Percentiles rank a stretch among this genome's conserved stretches.
Evolutionary conservation across 2,888 invertebrate genomes (phyloP).

Genomic region (Epirrhoe tristata): DNA sequence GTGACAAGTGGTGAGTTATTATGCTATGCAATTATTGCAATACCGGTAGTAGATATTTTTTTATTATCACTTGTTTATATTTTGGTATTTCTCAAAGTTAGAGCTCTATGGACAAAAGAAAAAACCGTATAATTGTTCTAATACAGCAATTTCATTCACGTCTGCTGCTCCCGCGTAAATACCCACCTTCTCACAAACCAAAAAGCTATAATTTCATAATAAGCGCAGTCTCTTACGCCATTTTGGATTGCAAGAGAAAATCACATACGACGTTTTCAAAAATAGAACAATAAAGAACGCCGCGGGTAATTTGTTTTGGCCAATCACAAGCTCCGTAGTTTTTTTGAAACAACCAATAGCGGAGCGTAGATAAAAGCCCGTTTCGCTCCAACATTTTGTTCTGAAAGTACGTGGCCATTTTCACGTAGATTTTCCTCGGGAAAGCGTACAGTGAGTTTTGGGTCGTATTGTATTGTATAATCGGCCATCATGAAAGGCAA

Average conservation of each 20-base stretch:
- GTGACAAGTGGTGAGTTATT: no score
- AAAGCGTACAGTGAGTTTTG: conserved; percentile 71
- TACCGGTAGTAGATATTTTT: no score
- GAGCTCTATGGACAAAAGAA: conserved; percentile 52
- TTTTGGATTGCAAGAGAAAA: conserved; percentile 45
- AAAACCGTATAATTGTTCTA: conserved; percentile 70
- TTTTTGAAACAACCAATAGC: conserved; percentile 83
- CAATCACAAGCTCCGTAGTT: conserved; percentile 81
- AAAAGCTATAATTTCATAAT: conserved; percentile 46
- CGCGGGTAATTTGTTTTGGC: conserved; percentile 84
- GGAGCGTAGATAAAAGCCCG: conserved; percentile 77
- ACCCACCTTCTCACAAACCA: conserved; percentile 33
- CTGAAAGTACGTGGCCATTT: conserved; percentile 67
- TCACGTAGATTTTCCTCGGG: conserved; percentile 49
- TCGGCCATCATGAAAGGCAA: conserved; percentile 84
- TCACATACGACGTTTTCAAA: conserved; percentile 67
- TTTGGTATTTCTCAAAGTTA: conserved; percentile 45
- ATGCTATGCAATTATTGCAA: no score
- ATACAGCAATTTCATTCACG: conserved; percentile 66
- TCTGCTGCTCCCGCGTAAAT: conserved; percentile 46
- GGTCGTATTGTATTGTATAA: conserved; percentile 82
- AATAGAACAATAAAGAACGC: conserved; percentile 73
- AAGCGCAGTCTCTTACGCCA: conserved; percentile 49
- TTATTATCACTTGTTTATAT: not conserved
- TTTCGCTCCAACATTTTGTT: conserved; percentile 64